phyloP scores from a whole-genome alignment of 2,888 invertebrate genomes.

The Trichopria drosophilae region DNA sequence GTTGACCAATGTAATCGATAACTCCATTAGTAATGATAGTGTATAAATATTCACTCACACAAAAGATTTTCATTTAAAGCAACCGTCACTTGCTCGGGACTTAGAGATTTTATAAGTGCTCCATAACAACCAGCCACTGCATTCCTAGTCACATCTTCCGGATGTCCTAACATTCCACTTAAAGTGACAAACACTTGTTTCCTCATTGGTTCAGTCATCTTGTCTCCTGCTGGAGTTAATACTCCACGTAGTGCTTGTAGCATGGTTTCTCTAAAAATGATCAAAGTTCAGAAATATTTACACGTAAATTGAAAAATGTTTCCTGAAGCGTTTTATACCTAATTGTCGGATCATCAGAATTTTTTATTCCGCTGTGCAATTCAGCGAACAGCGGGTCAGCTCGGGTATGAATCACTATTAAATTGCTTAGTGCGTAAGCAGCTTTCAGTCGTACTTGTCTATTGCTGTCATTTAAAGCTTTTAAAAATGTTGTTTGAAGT shows the following conservation, averaged over 20 bases:
- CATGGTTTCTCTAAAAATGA: slow-evolving; percentile 77
- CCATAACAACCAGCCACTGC: slow-evolving; percentile 90
- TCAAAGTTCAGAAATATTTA: slow-evolving; percentile 14
- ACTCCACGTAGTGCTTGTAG: slow-evolving; percentile 87
- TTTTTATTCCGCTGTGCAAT: slow-evolving; percentile 82
- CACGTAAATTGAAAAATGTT: slow-evolving; percentile 25
- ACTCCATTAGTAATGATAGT: too few relatives aligned
- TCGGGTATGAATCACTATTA: slow-evolving; percentile 89
- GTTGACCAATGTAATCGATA: too few relatives aligned
- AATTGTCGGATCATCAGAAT: slow-evolving; percentile 80
- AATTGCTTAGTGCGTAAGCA: slow-evolving; percentile 81
- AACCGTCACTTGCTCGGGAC: slow-evolving; percentile 72
- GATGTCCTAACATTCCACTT: slow-evolving; percentile 68
- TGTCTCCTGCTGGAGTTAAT: slow-evolving; percentile 81
- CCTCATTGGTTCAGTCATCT: slow-evolving; percentile 81
- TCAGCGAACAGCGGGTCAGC: slow-evolving; percentile 95
- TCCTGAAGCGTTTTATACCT: slow-evolving; percentile 54
- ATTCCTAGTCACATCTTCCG: slow-evolving; percentile 80
- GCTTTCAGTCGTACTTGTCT: slow-evolving; percentile 87
- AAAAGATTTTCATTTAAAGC: slow-evolving; percentile 77
- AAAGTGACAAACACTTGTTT: slow-evolving; percentile 74
- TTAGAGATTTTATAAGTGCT: slow-evolving; percentile 76
- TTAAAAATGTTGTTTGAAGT: slow-evolving; percentile 96
- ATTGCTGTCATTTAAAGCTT: slow-evolving; percentile 88
- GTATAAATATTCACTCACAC: slow-evolving; percentile 59